A percentile compares a stretch with the other conserved stretches of the same genome.
phyloP scores from a whole-genome alignment of 2,888 invertebrate genomes.

The Drosophila borborema region DNA sequence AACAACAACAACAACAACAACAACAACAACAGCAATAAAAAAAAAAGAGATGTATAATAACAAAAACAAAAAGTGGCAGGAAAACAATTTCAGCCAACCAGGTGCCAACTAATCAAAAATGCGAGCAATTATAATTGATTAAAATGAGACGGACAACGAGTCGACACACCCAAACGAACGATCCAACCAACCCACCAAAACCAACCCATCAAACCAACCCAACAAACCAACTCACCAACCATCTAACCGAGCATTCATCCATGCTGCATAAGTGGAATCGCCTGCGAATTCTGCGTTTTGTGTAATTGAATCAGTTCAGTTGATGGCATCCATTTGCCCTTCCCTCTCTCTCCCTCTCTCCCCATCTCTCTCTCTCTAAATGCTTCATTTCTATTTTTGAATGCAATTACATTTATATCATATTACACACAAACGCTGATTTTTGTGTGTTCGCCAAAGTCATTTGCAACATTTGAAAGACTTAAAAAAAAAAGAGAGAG shows the following conservation, averaged over 20 bases:
- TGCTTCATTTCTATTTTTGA: slow-evolving; percentile 25
- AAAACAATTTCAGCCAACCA: slow-evolving; percentile 64
- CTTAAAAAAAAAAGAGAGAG: neutral
- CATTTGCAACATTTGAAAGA: slow-evolving; percentile 12
- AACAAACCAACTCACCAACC: neutral
- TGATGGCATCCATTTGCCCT: slow-evolving; percentile 9
- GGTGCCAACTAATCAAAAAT: slow-evolving; percentile 80
- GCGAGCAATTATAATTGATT: slow-evolving; percentile 77
- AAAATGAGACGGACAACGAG: slow-evolving; percentile 56
- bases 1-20: no score
- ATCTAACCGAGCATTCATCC: slow-evolving; percentile 13
- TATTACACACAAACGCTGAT: neutral
- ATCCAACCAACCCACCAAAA: slow-evolving; percentile 1
- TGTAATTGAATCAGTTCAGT: slow-evolving; percentile 37
- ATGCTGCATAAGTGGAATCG: slow-evolving; percentile 18
- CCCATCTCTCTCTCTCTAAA: neutral
- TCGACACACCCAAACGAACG: neutral
- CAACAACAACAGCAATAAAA: neutral
- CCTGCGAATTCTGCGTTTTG: slow-evolving; percentile 11
- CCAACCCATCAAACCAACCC: neutral
- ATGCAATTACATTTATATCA: slow-evolving; percentile 37
- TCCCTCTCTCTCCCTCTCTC: neutral
- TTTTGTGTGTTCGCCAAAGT: neutral
- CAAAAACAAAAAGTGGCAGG: slow-evolving; percentile 18
- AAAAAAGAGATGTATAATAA: neutral